Evolutionary conservation across 2,888 invertebrate species (phyloP), one percentile per base, ranked within the genome.

Genomic region (Diogma glabrata): DNA sequence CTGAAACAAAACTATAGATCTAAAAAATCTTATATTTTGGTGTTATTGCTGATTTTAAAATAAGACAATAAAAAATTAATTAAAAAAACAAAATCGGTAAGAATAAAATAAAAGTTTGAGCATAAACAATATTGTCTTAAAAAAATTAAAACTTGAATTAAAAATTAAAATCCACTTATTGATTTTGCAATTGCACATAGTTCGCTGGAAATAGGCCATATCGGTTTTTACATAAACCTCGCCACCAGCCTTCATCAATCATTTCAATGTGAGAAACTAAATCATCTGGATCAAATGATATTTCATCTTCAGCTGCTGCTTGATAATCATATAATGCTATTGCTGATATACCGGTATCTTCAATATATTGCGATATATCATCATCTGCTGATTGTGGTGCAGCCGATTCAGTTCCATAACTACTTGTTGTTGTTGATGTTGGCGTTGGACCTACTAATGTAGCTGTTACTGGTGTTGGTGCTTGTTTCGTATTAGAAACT

Each of bases 181-280:
- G 78, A 67, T 83, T 78, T 62, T 84, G 81, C 50, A 93, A 72
- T 67, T 93, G 88, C 48, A 95, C 94, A 69, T 94, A 95, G 72
- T 95, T 95, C 7, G 94, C 91, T 2, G 94, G 94, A 69, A 95
- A 95, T 33, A 95, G 75, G 2, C 95, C 95, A 66, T 84, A 83
- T 53, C 82, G 80, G 52, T 89, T 91, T 64, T 85, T 85, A 64
- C 90, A 91, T 57, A 84, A 74, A 0, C 94, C 94, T 60, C 89
- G 79, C 94, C 94, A 95, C 94, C 95, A 95, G 1, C 94, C 94
- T 63, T 91, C 90, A 70, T 94, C 92, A 66, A 94, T 88, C 86
- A 86, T 87, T 72, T 94, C 91, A 61, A 95, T 90, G 64, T 93
- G 87, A 12, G 88, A 88, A 60, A 95, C 92, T 55, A 87, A 69